Evolutionary conservation across 2,113 vertebrate species (phyloP), one percentile per base, ranked within the genome.

Genomic region (Chrysemys picta): DNA sequence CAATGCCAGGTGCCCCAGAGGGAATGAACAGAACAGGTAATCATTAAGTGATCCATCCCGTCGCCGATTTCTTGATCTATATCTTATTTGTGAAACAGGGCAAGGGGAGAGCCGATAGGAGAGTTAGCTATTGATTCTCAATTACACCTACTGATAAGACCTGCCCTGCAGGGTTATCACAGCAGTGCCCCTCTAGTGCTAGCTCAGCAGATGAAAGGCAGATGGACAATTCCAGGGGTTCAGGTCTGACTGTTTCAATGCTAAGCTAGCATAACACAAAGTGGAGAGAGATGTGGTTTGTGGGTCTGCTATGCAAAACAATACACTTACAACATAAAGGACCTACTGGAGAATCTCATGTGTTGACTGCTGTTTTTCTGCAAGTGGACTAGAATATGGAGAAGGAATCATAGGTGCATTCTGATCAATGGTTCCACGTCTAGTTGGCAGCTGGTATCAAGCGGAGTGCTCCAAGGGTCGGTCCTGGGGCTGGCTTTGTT

Each of bases 171-270:
- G 97, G 97, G 97, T 96, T 96, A 96, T 97, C 94, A 0, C 96
- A 97, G 97, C 54, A 0, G 97, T 98, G 88, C 92, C 93, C 94
- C 98, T 98, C 92, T 45, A 95, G 86, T 35, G 0, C 94, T 94
- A 97, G 88, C 93, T 95, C 94, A 95, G 94, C 96, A 98, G 97
- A 98, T 81, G 96, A 98, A 97, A 98, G 96, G 94, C 97, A 98
- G 97, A 97, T 98, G 98, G 97, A 98, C 98, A 98, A 98, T 98
- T 98, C 97, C 98, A 96, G 97, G 98, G 96, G 97, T 97, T 98
- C 94, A 0, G 76, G 96, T 95, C 94, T 97, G 97, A 98, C 96
- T 96, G 95, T 95, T 98, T 98, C 97, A 96, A 93, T 98, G 97
- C 97, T 98, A 97, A 97, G 97, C 97, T 98, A 98, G 96, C 47